A percentile compares a stretch with the other conserved stretches of the same genome.
phyloP scores from a whole-genome alignment of 2,113 vertebrate species.

The Corythaixoides concolor region DNA sequence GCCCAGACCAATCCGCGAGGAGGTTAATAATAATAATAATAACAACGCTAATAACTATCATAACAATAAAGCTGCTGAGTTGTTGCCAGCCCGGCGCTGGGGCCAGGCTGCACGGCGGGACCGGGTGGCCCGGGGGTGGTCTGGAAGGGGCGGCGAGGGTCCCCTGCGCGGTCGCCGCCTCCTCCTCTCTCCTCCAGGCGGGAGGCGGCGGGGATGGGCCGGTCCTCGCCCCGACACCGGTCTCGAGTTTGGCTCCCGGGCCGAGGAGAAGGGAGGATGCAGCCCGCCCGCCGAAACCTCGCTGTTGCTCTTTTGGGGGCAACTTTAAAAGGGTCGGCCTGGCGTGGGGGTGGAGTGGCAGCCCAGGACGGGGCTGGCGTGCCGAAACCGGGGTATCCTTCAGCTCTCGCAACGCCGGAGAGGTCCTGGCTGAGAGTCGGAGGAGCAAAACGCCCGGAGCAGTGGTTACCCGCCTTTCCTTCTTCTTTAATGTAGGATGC shows the following conservation, averaged over 20 bases:
- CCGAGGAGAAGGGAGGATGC: neutral
- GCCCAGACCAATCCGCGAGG: neutral
- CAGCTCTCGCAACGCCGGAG: neutral
- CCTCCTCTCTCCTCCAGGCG: neutral
- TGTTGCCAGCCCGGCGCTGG: neutral
- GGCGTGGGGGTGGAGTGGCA: neutral
- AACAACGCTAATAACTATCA: neutral
- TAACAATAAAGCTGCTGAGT: neutral
- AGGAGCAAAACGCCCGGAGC: neutral
- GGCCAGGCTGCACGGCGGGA: neutral
- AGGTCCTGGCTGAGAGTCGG: neutral
- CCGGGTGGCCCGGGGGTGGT: neutral
- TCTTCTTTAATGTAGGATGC: slow-evolving; percentile 21
- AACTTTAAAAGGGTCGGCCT: neutral
- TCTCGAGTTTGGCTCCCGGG: neutral
- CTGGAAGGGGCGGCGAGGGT: neutral
- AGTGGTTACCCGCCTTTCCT: neutral
- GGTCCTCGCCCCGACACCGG: neutral
- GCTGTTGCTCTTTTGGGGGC: neutral
- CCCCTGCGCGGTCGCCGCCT: neutral
- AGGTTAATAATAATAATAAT: neutral
- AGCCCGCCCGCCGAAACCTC: neutral
- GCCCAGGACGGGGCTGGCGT: neutral
- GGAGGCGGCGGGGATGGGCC: neutral
- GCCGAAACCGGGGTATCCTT: neutral